phyloP scores from a whole-genome alignment of 2,888 invertebrate genomes.

The Acrobasis consociella region DNA sequence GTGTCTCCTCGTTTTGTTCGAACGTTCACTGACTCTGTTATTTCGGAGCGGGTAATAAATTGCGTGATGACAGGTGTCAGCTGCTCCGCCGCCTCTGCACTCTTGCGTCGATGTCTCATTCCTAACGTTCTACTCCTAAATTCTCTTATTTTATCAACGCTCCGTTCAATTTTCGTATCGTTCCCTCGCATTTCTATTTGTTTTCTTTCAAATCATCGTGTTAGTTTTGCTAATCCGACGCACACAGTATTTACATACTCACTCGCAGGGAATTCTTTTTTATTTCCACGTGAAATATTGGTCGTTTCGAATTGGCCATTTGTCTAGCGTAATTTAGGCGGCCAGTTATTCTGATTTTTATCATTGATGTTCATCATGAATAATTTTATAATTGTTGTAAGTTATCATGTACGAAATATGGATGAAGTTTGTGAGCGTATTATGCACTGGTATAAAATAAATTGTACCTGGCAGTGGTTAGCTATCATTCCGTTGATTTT shows the following conservation, averaged over 20 bases:
- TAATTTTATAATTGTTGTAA: conserved; percentile 14
- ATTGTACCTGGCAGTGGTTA: neutral
- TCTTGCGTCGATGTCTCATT: conserved; percentile 83
- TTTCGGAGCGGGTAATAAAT: conserved; percentile 82
- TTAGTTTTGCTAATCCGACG: conserved; percentile 55
- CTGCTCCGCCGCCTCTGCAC: conserved; percentile 82
- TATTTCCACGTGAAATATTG: conserved; percentile 15
- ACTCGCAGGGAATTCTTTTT: neutral
- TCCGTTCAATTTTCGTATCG: conserved; percentile 79
- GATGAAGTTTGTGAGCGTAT: neutral
- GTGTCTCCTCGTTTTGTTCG: conserved; percentile 78
- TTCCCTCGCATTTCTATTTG: conserved; percentile 70
- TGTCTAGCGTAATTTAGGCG: conserved; percentile 19
- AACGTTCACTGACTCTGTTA: conserved; percentile 79
- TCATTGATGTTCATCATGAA: conserved; percentile 18
- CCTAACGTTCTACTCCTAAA: conserved; percentile 80
- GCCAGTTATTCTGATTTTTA: conserved; percentile 17
- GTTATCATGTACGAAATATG: conserved; percentile 8
- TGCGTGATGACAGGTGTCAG: conserved; percentile 83
- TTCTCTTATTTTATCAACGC: conserved; percentile 82
- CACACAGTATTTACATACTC: conserved; percentile 36
- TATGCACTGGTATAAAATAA: conserved; percentile 2
- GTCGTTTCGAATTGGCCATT: conserved; percentile 19
- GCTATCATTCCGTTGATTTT: too few relatives aligned
- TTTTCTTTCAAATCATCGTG: conserved; percentile 64